Conservation (phyloP, 2,113 vertebrate genomes). For the Polyodon spathula region DNA sequence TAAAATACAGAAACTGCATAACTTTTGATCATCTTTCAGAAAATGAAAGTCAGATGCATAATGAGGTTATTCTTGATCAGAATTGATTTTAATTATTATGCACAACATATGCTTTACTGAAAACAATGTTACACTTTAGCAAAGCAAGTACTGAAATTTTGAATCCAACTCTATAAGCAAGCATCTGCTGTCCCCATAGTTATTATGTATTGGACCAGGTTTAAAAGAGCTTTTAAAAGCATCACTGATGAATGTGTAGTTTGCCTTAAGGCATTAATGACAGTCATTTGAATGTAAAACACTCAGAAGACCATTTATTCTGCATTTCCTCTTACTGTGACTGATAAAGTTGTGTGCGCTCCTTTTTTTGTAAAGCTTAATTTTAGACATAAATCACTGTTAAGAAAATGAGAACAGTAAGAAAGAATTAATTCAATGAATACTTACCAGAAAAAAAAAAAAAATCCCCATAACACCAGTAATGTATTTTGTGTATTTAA, state of each 20-base stretch:
- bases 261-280: no score
- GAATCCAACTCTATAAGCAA: no score
- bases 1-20: no score
- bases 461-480: conserved; percentile 15
- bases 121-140: no score
- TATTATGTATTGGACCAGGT: neutral
- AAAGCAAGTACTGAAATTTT: no score
- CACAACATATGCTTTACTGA: no score
- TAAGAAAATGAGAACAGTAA: conserved; percentile 24
- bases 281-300: conserved; percentile 18
- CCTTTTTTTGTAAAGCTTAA: conserved; percentile 16
- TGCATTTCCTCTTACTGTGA: conserved; percentile 7
- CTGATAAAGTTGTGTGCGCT: conserved; percentile 22
- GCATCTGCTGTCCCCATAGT: neutral
- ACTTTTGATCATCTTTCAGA: no score
- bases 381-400: conserved; percentile 30
- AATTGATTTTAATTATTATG: no score
- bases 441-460: conserved; percentile 23
- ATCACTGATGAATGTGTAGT: neutral
- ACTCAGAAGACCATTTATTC: conserved; percentile 24
- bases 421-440: conserved; percentile 17
- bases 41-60: no score
- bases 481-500: conserved; percentile 11
- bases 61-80: no score
- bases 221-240: conserved; percentile 7